phyloP scores from a whole-genome alignment of 1,140 invertebrate genomes.

The Laupala kohalensis region DNA sequence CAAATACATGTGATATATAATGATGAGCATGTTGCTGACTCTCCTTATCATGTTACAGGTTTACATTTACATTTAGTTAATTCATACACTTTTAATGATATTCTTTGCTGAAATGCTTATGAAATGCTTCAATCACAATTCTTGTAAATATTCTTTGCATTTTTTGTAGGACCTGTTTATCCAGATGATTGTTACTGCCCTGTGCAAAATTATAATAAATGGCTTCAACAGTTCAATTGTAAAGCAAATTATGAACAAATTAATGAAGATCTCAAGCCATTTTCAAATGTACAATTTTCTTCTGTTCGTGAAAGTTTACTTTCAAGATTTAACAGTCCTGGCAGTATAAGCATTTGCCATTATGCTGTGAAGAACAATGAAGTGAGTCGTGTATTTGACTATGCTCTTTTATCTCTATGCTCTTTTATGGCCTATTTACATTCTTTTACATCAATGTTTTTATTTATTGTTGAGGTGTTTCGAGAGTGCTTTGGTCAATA shows the following conservation, averaged over 20 bases:
- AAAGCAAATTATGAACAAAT: conserved; percentile 54
- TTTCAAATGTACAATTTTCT: conserved; percentile 59
- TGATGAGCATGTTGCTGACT: conserved; percentile 46
- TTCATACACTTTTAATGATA: not conserved
- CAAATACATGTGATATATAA: conserved; percentile 56
- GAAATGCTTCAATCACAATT: no score
- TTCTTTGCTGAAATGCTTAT: no score
- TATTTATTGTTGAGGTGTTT: conserved; percentile 45
- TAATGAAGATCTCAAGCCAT: conserved; percentile 53
- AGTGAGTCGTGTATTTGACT: conserved; percentile 29
- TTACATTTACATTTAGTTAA: conserved; percentile 16
- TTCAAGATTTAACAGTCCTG: conserved; percentile 51
- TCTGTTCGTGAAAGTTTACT: conserved; percentile 46
- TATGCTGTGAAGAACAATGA: conserved; percentile 77
- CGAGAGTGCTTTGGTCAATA: conserved; percentile 85
- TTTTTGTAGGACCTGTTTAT: conserved; percentile 48
- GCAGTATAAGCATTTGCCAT: conserved; percentile 76
- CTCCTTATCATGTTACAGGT: conserved; percentile 53
- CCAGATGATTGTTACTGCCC: conserved; percentile 82
- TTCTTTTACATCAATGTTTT: no score
- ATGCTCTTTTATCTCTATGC: no score
- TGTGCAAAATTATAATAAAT: conserved; percentile 40
- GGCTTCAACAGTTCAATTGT: conserved; percentile 59
- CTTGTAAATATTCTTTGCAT: conserved; percentile 16
- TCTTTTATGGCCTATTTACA: no score